Base-by-base conservation (phyloP, 2,797 vertebrate genomes). In the Neopelma chrysocephalum region DNA sequence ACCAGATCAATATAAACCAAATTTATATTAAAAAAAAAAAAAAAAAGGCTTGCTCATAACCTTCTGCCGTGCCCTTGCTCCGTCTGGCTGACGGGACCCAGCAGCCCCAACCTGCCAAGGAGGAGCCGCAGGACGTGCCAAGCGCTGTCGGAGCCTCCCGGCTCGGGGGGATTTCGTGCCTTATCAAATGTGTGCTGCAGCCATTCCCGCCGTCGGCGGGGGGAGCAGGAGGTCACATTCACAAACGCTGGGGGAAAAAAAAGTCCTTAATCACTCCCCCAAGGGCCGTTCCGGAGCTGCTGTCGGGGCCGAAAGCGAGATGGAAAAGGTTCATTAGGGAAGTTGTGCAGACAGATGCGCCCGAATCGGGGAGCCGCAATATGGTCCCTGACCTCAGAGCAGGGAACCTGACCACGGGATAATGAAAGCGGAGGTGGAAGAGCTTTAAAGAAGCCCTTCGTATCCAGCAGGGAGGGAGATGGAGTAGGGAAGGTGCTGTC, bases 221-320 rank as follows among this genome's bases (percentile, higher is more conserved):
- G 17, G 12, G 23, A 36, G 68, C 60, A 12, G 51, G 42, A 72
- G 93, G 91, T 87, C 78, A 85, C 84, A 34, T 22, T 43, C 82
- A 45, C 60, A 20, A 64, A 72, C 8, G 43, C 7, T 7, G 14
- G 17, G 61, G 43, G 5, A 26, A 26, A 50, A 4, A 57, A 25
- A 72, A 79, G 23, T 20, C 82, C 26, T 27, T 86, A 93, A 94
- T 94, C 60, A 25, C 82, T 93, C 93, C 85, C 94, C 17, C 38
- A n/a, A 81, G 82, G 87, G 85, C 68, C 22, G 53, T 70, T 64
- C n/a, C 1, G 1, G 42, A 70, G 72, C 84, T 57, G 36, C 64
- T 3, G 32, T 7, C 34, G 27, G 19, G 82, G 68, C 85, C 15
- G 38, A 45, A 71, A 78, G 22, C 14, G 45, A 42, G 89, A 61